These are phyloP conservation scores for Vanessa cardui DNA, from an alignment of 2,888 invertebrate genomes.

Conservation along the genomic window DNA sequence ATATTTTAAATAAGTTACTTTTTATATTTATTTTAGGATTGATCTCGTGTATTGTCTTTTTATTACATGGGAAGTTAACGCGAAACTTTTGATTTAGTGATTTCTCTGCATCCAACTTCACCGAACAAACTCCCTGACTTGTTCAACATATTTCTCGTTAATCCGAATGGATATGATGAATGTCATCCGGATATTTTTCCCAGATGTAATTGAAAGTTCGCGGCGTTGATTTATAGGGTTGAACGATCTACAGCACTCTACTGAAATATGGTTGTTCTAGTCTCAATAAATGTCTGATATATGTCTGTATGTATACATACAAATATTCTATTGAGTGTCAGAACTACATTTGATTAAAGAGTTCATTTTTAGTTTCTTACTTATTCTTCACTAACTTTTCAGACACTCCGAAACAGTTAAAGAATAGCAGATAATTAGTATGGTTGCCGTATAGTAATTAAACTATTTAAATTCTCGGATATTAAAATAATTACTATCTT, in stretches of 20 bases:
- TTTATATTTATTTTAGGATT: background rate
- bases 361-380: too few species aligned
- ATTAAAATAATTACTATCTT: too few species aligned
- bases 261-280: slow-evolving; percentile 9
- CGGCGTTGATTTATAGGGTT: slow-evolving; percentile 29
- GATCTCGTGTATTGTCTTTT: background rate
- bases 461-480: too few species aligned
- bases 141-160: slow-evolving; percentile 35
- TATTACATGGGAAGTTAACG: background rate
- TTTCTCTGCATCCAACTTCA: slow-evolving; percentile 18
- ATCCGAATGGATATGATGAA: slow-evolving; percentile 32
- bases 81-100: slow-evolving; percentile 25
- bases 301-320: background rate
- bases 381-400: too few species aligned
- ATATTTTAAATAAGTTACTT: too few species aligned
- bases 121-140: slow-evolving; percentile 28
- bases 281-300: background rate
- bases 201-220: slow-evolving; percentile 34
- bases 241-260: slow-evolving; percentile 28
- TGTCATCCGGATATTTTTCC: slow-evolving; percentile 28
- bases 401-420: too few species aligned
- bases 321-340: too few species aligned
- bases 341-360: too few species aligned
- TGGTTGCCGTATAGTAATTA: too few species aligned
- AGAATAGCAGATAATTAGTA: too few species aligned